These are phyloP conservation scores for Lochmaea crataegi DNA, from an alignment of 2,888 invertebrate genomes.

Conservation along the genomic window DNA sequence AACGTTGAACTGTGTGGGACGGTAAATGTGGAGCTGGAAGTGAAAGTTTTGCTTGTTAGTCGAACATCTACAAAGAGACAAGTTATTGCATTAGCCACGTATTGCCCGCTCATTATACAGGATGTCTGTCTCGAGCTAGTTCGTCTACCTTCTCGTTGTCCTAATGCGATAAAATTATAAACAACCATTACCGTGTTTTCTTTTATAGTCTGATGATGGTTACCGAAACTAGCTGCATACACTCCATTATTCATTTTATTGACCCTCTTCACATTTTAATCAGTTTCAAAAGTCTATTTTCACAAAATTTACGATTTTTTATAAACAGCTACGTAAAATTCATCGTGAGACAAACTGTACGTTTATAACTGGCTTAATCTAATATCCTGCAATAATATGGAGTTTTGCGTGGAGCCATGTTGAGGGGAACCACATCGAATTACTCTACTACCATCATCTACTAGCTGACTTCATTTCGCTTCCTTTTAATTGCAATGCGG, in stretches of 20 bases:
- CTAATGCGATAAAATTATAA: no score
- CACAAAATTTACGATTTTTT: no score
- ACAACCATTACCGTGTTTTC: no score
- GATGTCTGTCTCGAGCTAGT: no score
- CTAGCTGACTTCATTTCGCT: slow-evolving; percentile 17
- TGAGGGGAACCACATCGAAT: background rate
- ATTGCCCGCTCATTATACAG: slow-evolving; percentile 39
- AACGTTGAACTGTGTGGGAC: slow-evolving; percentile 35
- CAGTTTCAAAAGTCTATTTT: background rate
- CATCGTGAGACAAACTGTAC: slow-evolving; percentile 32
- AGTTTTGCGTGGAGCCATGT: background rate
- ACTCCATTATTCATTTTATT: no score
- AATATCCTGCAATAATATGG: slow-evolving; percentile 1
- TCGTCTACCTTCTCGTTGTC: no score
- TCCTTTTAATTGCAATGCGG: slow-evolving; percentile 38
- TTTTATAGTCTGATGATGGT: no score
- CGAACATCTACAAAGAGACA: slow-evolving; percentile 43
- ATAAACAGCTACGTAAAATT: no score
- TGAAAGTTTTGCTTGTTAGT: slow-evolving; percentile 32
- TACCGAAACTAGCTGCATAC: no score
- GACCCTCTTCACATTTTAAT: no score
- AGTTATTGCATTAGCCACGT: slow-evolving; percentile 50
- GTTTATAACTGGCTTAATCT: slow-evolving; percentile 11
- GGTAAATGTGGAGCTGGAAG: slow-evolving; percentile 46
- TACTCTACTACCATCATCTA: background rate